Evolutionary conservation across 2,888 invertebrate species (phyloP).

Genomic region (Tachina grossa): DNA sequence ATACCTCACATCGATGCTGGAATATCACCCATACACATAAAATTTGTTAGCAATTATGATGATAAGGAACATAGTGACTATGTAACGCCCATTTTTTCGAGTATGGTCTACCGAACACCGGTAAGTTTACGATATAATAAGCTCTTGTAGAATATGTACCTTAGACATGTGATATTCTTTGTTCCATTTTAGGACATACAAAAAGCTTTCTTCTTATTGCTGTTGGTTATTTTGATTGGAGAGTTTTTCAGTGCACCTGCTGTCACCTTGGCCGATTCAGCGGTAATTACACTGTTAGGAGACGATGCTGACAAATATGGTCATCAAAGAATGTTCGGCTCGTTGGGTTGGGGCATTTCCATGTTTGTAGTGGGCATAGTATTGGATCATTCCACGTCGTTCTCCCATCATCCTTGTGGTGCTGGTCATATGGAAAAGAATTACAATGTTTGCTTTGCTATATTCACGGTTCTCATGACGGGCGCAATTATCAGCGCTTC

Average conservation of each 20-base stretch:
- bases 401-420: conserved; percentile 95
- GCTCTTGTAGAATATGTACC: neutral
- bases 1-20: conserved; percentile 81
- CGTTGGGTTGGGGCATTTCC: conserved; percentile 98
- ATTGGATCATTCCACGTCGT: conserved; percentile 97
- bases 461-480: conserved; percentile 98
- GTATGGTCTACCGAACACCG: conserved; percentile 93
- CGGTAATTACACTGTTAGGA: conserved; percentile 93
- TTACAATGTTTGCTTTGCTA: conserved; percentile 99
- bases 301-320: conserved; percentile 96
- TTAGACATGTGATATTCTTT: neutral
- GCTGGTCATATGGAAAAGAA: conserved; percentile 97
- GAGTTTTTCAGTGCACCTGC: conserved; percentile 99
- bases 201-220: conserved; percentile 96
- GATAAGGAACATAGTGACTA: conserved; percentile 87
- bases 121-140: conserved; percentile 75
- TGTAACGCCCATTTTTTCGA: conserved; percentile 96
- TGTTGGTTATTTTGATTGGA: conserved; percentile 96
- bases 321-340: conserved; percentile 98
- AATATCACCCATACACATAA: conserved; percentile 88
- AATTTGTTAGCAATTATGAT: conserved; percentile 90
- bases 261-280: conserved; percentile 96
- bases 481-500: conserved; percentile 96
- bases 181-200: conserved; percentile 88
- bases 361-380: conserved; percentile 98